Conservation (phyloP, 2,113 vertebrate genomes). For the Phainopepla nitens region DNA sequence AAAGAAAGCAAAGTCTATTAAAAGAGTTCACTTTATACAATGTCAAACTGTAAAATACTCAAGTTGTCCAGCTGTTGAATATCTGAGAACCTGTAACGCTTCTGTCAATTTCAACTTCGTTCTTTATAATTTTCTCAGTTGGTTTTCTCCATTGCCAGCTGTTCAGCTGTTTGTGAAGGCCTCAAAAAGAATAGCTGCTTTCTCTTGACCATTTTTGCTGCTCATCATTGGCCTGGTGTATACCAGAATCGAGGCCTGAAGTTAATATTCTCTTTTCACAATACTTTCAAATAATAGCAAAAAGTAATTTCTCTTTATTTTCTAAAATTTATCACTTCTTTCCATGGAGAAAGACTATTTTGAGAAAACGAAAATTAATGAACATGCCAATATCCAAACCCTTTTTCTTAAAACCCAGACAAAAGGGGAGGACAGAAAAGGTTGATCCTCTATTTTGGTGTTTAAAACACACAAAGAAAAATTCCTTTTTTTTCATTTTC, state of each 20-base stretch:
- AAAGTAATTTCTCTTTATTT: not conserved
- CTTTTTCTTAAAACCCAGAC: not conserved
- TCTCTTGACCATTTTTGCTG: not conserved
- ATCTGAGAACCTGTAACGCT: not conserved
- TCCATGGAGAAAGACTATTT: not conserved
- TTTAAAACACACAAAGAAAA: not conserved
- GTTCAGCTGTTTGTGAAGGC: not conserved
- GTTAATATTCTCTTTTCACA: not conserved
- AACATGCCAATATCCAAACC: not conserved
- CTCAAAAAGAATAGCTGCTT: not conserved
- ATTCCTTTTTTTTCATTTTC: fast-evolving
- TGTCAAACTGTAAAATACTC: not conserved
- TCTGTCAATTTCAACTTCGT: not conserved
- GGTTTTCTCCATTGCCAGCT: conserved; percentile 1
- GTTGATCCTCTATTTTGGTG: not conserved
- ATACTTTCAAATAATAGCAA: not conserved
- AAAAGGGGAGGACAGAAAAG: not conserved
- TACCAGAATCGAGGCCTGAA: not conserved
- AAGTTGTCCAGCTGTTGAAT: not conserved
- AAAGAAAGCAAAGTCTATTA: not conserved
- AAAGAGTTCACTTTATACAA: not conserved
- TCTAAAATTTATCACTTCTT: not conserved
- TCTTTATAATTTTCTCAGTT: conserved; percentile 27
- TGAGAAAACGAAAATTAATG: not conserved
- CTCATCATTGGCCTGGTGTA: not conserved